Evolutionary conservation across 2,797 vertebrate genomes (phyloP).

Genomic region (Hydrophis major): DNA sequence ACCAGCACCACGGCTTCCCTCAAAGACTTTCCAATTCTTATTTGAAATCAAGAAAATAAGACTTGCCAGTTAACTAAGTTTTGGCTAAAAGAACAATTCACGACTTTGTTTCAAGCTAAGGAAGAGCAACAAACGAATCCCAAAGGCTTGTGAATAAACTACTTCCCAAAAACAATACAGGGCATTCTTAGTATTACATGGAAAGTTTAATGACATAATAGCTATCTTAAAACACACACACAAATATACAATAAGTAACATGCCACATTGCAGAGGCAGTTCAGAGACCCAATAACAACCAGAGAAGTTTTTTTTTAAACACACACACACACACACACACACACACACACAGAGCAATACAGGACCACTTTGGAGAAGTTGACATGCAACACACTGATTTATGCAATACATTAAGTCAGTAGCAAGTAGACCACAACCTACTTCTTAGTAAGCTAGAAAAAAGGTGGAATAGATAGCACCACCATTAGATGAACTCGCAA

Average conservation of each 20-base stretch:
- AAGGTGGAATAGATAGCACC: too few species aligned
- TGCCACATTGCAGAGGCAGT: neutral
- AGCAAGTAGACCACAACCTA: too few species aligned
- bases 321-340: neutral
- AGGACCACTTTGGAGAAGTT: neutral
- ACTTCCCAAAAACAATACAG: neutral
- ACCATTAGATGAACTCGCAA: too few species aligned
- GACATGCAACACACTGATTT: neutral
- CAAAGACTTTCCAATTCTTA: neutral
- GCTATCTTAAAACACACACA: neutral
- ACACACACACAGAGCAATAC: neutral
- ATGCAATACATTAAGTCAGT: neutral
- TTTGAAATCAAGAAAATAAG: neutral
- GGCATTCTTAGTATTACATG: neutral
- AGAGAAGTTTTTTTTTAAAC: neutral
- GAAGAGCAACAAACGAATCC: neutral
- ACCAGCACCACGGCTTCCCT: fast-evolving
- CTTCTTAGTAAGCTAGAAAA: too few species aligned
- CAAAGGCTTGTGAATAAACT: neutral
- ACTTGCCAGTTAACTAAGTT: too few species aligned
- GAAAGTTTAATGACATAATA: neutral
- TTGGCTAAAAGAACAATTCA: too few species aligned
- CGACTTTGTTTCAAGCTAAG: neutral
- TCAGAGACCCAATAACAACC: neutral
- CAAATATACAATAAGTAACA: neutral